These are phyloP conservation scores for Carpatolechia fugitivella DNA, from an alignment of 2,888 invertebrate genomes.

Conservation along the genomic window DNA sequence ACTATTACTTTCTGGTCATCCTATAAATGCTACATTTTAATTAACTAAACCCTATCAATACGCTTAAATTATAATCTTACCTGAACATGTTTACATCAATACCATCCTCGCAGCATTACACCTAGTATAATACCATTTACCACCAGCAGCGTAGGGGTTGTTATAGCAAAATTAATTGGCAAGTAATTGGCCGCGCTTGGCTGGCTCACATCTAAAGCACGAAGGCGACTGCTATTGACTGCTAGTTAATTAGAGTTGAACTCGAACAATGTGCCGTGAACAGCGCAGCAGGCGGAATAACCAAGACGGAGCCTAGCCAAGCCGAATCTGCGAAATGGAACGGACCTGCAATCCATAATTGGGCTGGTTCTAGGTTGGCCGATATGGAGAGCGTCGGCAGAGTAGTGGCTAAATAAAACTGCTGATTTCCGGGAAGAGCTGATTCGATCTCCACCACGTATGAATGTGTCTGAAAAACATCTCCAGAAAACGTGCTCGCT, in stretches of 20 bases:
- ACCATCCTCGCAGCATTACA: not conserved
- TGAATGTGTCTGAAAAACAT: no score
- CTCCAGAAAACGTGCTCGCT: no score
- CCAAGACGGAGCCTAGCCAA: constrained; percentile 24
- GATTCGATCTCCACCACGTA: no score
- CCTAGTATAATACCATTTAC: constrained; percentile 15
- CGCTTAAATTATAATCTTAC: no score
- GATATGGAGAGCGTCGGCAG: no score
- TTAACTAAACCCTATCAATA: no score
- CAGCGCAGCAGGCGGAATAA: constrained; percentile 42
- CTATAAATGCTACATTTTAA: no score
- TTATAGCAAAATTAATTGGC: constrained; percentile 75
- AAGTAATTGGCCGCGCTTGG: constrained; percentile 68
- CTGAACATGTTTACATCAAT: not conserved
- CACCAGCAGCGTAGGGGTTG: constrained; percentile 30
- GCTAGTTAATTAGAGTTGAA: constrained; percentile 67
- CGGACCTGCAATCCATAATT: not conserved
- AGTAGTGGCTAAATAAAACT: no score
- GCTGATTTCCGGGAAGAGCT: no score
- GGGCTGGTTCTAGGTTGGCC: no score
- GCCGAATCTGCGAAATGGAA: constrained; percentile 1
- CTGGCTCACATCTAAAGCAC: constrained; percentile 48
- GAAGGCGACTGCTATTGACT: constrained; percentile 71
- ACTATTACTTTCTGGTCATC: no score
- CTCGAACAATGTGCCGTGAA: constrained; percentile 53